These are phyloP conservation scores for Coptodon bakossiorum DNA, from an alignment of 2,113 vertebrate species.

Conservation along the genomic window DNA sequence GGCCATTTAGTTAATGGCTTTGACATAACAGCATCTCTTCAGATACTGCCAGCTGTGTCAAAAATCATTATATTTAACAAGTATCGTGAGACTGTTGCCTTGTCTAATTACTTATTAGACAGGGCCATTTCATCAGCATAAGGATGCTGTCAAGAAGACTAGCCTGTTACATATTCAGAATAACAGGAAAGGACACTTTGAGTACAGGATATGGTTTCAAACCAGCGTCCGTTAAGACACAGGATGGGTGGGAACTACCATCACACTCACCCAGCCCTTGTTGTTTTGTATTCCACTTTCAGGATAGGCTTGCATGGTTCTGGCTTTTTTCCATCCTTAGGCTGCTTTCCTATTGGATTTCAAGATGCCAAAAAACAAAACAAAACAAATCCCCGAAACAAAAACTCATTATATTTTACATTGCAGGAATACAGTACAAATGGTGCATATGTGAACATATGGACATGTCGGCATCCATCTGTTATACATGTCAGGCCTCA, in stretches of 20 bases:
- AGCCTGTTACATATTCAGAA: background rate
- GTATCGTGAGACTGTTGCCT: background rate
- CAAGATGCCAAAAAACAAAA: background rate
- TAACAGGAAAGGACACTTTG: constrained; percentile 51
- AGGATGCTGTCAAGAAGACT: background rate
- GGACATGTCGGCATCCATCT: background rate
- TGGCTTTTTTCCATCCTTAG: constrained; percentile 98
- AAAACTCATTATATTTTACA: background rate
- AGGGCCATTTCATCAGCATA: background rate
- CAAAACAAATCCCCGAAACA: background rate
- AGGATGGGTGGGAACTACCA: constrained; percentile 36
- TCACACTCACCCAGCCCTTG: constrained; percentile 85
- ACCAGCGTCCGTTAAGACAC: background rate
- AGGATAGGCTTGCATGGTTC: constrained; percentile 98
- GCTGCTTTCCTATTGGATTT: constrained; percentile 83
- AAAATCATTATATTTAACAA: background rate
- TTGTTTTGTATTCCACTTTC: constrained; percentile 98
- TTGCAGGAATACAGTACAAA: background rate
- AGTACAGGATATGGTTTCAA: constrained; percentile 32
- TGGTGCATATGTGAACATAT: background rate
- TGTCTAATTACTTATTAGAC: background rate
- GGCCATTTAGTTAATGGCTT: background rate
- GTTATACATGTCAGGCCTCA: background rate
- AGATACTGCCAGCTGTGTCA: background rate
- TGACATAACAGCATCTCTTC: background rate